Evolutionary conservation across 2,113 vertebrate genomes (phyloP).

Genomic region (Anser cygnoides): DNA sequence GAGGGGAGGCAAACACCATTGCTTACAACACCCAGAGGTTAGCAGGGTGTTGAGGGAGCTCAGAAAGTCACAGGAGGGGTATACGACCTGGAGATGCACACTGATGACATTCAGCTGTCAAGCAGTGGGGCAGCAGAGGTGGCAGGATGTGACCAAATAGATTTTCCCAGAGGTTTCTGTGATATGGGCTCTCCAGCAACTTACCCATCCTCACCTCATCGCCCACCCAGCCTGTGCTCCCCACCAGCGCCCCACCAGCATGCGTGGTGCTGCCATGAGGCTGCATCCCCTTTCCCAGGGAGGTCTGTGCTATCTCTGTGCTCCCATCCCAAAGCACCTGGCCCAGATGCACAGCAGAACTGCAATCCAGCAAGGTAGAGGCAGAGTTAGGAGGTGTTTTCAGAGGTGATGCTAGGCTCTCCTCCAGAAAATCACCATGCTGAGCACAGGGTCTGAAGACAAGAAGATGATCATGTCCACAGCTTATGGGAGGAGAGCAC

Average conservation of each 20-base stretch:
- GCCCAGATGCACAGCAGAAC: neutral
- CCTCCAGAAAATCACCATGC: neutral
- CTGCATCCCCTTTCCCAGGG: neutral
- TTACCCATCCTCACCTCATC: neutral
- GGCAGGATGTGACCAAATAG: neutral
- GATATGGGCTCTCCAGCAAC: neutral
- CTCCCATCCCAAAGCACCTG: neutral
- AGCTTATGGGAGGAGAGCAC: neutral
- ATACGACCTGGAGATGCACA: neutral
- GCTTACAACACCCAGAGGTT: neutral
- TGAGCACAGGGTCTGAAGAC: neutral
- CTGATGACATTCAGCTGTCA: neutral
- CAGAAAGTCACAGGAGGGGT: neutral
- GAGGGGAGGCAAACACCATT: neutral
- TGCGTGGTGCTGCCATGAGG: neutral
- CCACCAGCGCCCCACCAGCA: neutral
- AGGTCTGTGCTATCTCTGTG: neutral
- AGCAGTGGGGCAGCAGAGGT: neutral
- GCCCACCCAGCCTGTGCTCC: neutral
- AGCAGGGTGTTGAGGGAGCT: neutral
- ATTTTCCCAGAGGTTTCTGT: neutral
- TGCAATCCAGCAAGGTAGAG: neutral
- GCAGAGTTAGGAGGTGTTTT: neutral
- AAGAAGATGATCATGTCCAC: neutral
- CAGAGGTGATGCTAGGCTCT: neutral